Conservation (phyloP, 2,797 vertebrate species). For the Bufotes viridis region DNA sequence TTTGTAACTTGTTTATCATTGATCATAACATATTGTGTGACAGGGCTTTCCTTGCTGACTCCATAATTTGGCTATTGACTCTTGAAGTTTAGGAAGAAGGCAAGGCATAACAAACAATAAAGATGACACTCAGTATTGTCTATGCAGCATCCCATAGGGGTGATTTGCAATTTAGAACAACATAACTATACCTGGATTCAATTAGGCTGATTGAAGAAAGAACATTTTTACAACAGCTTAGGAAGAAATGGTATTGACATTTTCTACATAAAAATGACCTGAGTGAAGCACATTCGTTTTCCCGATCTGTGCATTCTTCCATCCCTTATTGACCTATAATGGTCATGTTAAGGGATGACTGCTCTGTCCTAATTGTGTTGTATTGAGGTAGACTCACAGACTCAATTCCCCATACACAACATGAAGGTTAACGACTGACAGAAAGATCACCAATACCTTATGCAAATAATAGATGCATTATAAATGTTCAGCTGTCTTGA, state of each 20-base stretch:
- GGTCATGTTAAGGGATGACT: constrained; percentile 20
- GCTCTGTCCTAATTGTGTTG: constrained; percentile 31
- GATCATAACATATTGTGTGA: neutral
- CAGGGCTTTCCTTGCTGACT: neutral
- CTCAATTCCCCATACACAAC: constrained; percentile 26
- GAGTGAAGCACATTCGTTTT: constrained; percentile 24
- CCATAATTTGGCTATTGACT: neutral
- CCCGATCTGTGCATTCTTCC: neutral
- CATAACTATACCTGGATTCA: neutral
- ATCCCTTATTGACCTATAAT: constrained; percentile 29
- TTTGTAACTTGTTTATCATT: neutral
- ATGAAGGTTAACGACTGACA: constrained; percentile 53
- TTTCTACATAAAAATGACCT: constrained; percentile 12
- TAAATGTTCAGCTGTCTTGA: constrained; percentile 14
- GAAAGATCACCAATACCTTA: constrained; percentile 32
- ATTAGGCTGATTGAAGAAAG: constrained; percentile 20
- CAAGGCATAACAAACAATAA: neutral
- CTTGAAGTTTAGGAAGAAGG: neutral
- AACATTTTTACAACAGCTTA: constrained; percentile 4
- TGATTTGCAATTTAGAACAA: constrained; percentile 26
- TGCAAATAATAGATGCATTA: constrained; percentile 44
- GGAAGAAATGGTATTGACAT: constrained; percentile 29
- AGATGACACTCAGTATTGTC: neutral
- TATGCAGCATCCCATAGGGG: neutral
- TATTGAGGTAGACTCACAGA: neutral